A percentile compares a stretch with the other conserved stretches of the same genome.
Evolutionary conservation across 2,888 invertebrate species (phyloP).

Genomic region (Gastracanthus pulcherrimus): DNA sequence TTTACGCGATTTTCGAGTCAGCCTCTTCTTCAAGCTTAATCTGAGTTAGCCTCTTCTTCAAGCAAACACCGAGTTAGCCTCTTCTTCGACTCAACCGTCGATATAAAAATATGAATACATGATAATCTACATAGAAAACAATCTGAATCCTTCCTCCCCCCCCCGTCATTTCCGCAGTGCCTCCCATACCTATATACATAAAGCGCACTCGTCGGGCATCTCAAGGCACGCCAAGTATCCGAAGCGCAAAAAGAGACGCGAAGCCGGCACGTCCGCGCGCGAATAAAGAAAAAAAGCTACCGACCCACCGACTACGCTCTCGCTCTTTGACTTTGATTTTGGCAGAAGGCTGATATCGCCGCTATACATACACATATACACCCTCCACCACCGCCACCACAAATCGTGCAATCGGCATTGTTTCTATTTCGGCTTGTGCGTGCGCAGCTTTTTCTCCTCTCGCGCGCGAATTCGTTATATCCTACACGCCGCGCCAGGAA

Average conservation of each 20-base stretch:
- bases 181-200: neutral
- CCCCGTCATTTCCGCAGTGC: neutral
- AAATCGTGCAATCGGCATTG: slow-evolving; percentile 47
- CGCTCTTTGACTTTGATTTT: slow-evolving; percentile 56
- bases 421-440: slow-evolving; percentile 48
- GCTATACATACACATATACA: no score
- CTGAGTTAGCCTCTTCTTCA: no score
- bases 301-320: neutral
- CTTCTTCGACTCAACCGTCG: no score
- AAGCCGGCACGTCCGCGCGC: neutral
- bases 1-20: no score
- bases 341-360: slow-evolving; percentile 11
- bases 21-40: no score
- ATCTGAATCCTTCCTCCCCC: neutral
- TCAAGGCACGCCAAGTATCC: neutral
- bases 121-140: neutral
- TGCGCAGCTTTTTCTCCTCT: neutral
- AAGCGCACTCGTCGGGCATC: neutral
- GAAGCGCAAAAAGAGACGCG: neutral
- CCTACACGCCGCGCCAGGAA: slow-evolving; percentile 25
- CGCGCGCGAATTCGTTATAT: neutral
- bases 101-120: no score
- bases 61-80: no score
- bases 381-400: neutral
- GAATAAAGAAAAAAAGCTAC: neutral